These are phyloP conservation scores for Hemibagrus wyckioides DNA, from an alignment of 2,113 vertebrate genomes.

Conservation along the genomic window DNA sequence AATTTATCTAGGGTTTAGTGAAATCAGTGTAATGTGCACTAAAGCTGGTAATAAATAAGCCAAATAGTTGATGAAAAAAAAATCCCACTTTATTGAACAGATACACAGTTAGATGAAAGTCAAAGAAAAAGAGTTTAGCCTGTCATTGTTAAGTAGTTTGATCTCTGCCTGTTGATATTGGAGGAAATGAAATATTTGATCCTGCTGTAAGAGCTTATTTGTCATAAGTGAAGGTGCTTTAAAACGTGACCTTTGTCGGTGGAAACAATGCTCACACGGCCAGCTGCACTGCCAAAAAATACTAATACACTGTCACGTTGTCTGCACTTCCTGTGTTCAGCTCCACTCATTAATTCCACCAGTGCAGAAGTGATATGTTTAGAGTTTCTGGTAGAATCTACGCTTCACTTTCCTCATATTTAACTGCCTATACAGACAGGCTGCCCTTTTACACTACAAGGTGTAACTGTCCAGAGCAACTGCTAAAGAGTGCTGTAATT, in stretches of 20 bases:
- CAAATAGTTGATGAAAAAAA: background rate
- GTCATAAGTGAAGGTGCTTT: background rate
- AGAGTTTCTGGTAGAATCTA: background rate
- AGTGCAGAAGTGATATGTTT: background rate
- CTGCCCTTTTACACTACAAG: constrained; percentile 11
- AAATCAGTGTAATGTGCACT: background rate
- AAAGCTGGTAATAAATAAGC: background rate
- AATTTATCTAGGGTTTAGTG: background rate
- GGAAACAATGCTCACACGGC: background rate
- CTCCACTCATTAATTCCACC: background rate
- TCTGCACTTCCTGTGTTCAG: background rate
- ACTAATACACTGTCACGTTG: background rate
- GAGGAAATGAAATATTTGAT: background rate
- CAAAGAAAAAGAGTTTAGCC: background rate
- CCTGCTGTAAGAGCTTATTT: background rate
- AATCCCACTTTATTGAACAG: background rate
- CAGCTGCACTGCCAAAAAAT: background rate
- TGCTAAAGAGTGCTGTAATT: background rate
- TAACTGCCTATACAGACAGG: background rate
- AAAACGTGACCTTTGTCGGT: background rate
- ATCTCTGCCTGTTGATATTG: background rate
- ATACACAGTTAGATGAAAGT: background rate
- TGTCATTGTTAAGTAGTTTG: background rate
- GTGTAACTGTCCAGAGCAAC: constrained; percentile 5
- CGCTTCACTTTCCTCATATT: background rate